Evolutionary conservation across 2,888 invertebrate species (phyloP), one percentile per base, ranked within the genome.

Genomic region (Sphinx pinastri): DNA sequence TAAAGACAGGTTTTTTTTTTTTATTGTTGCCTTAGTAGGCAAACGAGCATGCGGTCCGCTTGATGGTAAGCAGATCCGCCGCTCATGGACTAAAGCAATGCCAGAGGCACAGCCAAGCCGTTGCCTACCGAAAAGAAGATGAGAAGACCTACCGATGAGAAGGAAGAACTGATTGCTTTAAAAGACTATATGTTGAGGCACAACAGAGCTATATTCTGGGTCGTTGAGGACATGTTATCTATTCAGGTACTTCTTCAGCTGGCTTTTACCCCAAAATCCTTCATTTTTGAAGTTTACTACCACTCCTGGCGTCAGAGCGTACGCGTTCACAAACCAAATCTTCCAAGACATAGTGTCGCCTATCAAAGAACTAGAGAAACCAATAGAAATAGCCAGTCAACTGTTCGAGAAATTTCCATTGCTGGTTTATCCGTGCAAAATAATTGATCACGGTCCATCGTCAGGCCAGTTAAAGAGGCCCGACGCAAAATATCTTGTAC

Each of bases 281-380:
- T 96, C 96, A 0, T 96, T 96, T 81, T 83, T 96, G n/a, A 96
- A 96, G 81, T 96, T 95, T 86, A 96, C 96, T 0, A 96, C 96
- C 0, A 96, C 96, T 0, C 95, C 96, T 0, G 95, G 95, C 12
- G 92, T 96, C 0, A 84, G 96, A 72, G 95, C 95, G 0, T 96
- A 96, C 83, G 96, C 96, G 0, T 96, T 96, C 80, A 95, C 96
- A 0, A 95, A 95, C 78, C 96, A 96, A 89, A 96, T 96, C 0
- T 96, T 96, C 84, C 96, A 96, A 88, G 96, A 96, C 79, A 96
- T 96, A 51, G 96, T 96, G 0, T 84, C 96, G 58, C 96, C 96
- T 0, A 94, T 96, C 68, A 88, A 94, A 51, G 95, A 95, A 81
- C 85, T 96, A 63, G 96, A 96, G 79, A 93, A 94, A 31, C 96